Percentiles rank a stretch among this genome's conserved stretches.
Evolutionary conservation across 2,888 invertebrate genomes (phyloP).

Genomic region (Encarsia formosa): DNA sequence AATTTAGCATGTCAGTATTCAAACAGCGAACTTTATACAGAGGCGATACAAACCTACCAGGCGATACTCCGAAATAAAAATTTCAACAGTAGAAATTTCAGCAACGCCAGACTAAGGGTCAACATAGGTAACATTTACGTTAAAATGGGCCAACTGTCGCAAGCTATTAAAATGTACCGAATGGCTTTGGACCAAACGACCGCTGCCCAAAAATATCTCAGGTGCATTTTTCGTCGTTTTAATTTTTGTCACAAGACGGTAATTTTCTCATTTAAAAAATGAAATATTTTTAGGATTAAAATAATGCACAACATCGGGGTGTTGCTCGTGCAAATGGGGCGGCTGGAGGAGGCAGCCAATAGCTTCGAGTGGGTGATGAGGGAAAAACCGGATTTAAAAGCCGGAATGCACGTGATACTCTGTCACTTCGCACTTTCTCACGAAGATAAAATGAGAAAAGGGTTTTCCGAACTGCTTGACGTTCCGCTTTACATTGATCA

Average conservation of each 20-base stretch:
- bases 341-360: slow-evolving; percentile 92
- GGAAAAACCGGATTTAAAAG: slow-evolving; percentile 83
- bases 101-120: slow-evolving; percentile 84
- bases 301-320: slow-evolving; percentile 98
- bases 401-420: slow-evolving; percentile 82
- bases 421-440: slow-evolving; percentile 88
- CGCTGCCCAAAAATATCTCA: slow-evolving; percentile 85
- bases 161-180: slow-evolving; percentile 95
- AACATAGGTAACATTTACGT: slow-evolving; percentile 99
- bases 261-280: background rate
- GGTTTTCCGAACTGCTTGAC: slow-evolving; percentile 85
- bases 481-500: slow-evolving; percentile 81
- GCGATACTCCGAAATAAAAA: slow-evolving; percentile 89
- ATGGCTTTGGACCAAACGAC: slow-evolving; percentile 98
- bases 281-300: slow-evolving; percentile 65
- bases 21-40: slow-evolving; percentile 89
- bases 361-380: slow-evolving; percentile 98
- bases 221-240: slow-evolving; percentile 52
- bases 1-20: slow-evolving; percentile 95
- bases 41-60: slow-evolving; percentile 94
- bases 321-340: slow-evolving; percentile 91
- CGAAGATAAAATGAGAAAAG: slow-evolving; percentile 87
- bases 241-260: background rate
- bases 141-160: slow-evolving; percentile 86
- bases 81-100: slow-evolving; percentile 65